Evolutionary conservation across 2,888 invertebrate species (phyloP), one percentile per base, ranked within the genome.

Genomic region (Eilema sororculum): DNA sequence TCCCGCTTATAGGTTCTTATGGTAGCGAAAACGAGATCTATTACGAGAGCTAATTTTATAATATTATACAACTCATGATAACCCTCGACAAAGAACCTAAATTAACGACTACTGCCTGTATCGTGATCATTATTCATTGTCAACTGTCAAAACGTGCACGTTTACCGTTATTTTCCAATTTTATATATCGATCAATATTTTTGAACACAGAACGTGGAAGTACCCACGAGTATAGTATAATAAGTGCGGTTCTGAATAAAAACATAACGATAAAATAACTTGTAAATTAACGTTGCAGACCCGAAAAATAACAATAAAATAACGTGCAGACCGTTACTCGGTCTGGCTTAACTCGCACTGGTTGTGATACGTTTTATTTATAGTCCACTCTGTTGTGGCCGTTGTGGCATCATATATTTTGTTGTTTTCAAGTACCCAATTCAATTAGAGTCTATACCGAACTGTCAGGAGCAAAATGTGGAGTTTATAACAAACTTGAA

Each of bases 391-490:
- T 4, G 16, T 16, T 16, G 10, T 41, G 41, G 41, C 3, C 16
- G 41, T 13, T 41, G 4, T 41, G 46, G 46, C 46, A 20, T 46
- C 46, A 46, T 46, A 46, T 46, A 46, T 46, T 46, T 46, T 20
- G 20, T 46, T n/a, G 52, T 9, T 52, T 52, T 52, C n/a, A 52
- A 52, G 52, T n/a, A 52, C n/a, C 52, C 52, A 52, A 52, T 52
- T 52, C 52, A 52, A 52, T 41, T 68, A 24, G 57, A 52, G 59
- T 59, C 61, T 58, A 52, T 71, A 65, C 52, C 52, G 52, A 75
- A 78, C 60, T 30, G 60, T 60, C 60, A 58, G 24, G 25, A 58
- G 57, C 57, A 58, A 25, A n/a, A 58, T 58, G 24, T n/a, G 6
- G 52, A 52, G 52, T 52, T 52, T n/a, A 52, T n/a, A 52, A 52